phyloP scores from a whole-genome alignment of 53 echinoderm and acorn worm species.

The Antedon mediterranea region DNA sequence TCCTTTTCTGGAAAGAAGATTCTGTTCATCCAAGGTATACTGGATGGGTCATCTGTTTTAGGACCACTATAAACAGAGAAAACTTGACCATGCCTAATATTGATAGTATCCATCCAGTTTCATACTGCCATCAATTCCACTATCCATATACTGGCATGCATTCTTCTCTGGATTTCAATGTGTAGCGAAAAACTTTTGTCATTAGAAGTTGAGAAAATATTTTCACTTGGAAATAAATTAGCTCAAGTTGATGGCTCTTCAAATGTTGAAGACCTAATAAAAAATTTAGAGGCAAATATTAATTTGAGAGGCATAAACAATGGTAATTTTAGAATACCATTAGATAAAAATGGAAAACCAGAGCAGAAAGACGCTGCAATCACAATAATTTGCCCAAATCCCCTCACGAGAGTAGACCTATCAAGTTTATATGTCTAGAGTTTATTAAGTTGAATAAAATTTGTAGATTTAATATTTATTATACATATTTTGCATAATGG shows the following conservation, averaged over 20 bases:
- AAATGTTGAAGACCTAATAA: conserved; percentile 1
- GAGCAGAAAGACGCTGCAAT: conserved; percentile 7
- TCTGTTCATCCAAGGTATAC: conserved; percentile 13
- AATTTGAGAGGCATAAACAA: conserved; percentile 1
- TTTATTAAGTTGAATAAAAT: too few relatives aligned
- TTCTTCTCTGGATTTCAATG: conserved; percentile 33
- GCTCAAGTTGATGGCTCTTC: conserved; percentile 3
- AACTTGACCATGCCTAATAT: conserved; percentile 12
- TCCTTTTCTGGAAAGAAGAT: too few relatives aligned
- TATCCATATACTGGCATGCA: conserved; percentile 22
- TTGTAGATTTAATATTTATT: too few relatives aligned
- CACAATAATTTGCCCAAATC: too few relatives aligned
- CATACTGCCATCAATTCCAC: conserved; percentile 38
- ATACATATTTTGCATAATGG: too few relatives aligned
- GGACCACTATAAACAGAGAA: too few relatives aligned
- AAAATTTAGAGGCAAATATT: conserved; percentile 2
- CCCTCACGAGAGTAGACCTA: too few relatives aligned
- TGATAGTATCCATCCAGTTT: conserved; percentile 22
- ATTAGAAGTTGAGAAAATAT: conserved; percentile 26
- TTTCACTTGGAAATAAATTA: conserved; percentile 18
- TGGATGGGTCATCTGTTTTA: too few relatives aligned
- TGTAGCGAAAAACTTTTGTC: conserved; percentile 41
- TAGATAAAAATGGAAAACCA: conserved; percentile 8
- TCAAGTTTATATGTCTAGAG: too few relatives aligned
- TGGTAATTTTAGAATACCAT: conserved; percentile 11